Conservation (phyloP, 1,140 invertebrate genomes). For the Helicoverpa armigera region DNA sequence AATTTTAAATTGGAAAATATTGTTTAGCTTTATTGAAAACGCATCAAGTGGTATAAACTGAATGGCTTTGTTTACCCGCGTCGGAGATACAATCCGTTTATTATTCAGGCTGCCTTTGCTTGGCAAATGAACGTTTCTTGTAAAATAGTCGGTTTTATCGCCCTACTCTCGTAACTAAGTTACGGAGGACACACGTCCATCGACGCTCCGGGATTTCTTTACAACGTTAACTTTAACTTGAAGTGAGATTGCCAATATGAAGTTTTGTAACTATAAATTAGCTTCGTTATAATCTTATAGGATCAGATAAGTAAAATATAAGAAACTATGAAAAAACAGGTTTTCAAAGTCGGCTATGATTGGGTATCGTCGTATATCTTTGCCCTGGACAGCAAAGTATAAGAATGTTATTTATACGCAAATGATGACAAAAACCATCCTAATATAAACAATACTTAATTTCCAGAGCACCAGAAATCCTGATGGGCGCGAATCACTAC, state of each 20-base stretch:
- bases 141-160: not conserved
- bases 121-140: not conserved
- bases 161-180: slow-evolving; percentile 3
- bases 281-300: not conserved
- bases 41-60: slow-evolving; percentile 37
- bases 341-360: too few species aligned
- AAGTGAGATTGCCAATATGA: not conserved
- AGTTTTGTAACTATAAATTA: not conserved
- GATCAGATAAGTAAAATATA: not conserved
- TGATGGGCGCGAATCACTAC: slow-evolving; percentile 99
- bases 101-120: slow-evolving; percentile 7
- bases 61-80: slow-evolving; percentile 38
- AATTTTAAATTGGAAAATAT: slow-evolving; percentile 45
- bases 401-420: too few species aligned
- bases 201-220: slow-evolving; percentile 3
- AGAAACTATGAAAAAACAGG: too few species aligned
- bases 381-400: too few species aligned
- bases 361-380: too few species aligned
- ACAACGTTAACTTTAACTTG: not conserved
- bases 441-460: not conserved
- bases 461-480: slow-evolving; percentile 96
- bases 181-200: slow-evolving; percentile 18
- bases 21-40: slow-evolving; percentile 35
- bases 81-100: slow-evolving; percentile 2
- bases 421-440: not conserved